A percentile compares a stretch with the other conserved stretches of the same genome.
phyloP scores from a whole-genome alignment of 2,888 invertebrate species.

The Coenonympha arcania region DNA sequence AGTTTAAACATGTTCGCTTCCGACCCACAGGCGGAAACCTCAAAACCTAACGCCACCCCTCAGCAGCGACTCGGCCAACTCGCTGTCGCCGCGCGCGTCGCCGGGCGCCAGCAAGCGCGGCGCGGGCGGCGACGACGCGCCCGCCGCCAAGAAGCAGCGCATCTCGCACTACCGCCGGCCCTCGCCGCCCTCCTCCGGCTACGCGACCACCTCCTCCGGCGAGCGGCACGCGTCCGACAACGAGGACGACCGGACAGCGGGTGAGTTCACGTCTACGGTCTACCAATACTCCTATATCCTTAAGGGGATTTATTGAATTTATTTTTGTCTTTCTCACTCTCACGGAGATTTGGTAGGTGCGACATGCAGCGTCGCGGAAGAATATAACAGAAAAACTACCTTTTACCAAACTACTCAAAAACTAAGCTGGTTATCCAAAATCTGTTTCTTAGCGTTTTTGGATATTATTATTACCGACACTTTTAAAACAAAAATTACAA shows the following conservation, averaged over 20 bases:
- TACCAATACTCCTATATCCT: too few relatives aligned
- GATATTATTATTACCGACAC: too few relatives aligned
- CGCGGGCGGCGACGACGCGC: slow-evolving; percentile 79
- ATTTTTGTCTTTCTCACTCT: too few relatives aligned
- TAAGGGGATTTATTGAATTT: too few relatives aligned
- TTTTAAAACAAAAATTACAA: too few relatives aligned
- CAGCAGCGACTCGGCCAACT: slow-evolving; percentile 89
- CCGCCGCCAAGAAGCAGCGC: slow-evolving; percentile 83
- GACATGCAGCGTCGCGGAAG: too few relatives aligned
- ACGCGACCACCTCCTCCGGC: slow-evolving; percentile 61
- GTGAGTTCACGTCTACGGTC: slow-evolving; percentile 28
- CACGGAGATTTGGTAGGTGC: too few relatives aligned
- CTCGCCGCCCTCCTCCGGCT: slow-evolving; percentile 62
- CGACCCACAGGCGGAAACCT: slow-evolving; percentile 82
- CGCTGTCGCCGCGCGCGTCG: slow-evolving; percentile 83
- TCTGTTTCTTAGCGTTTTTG: too few relatives aligned
- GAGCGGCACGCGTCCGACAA: slow-evolving; percentile 71
- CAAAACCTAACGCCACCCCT: slow-evolving; percentile 92
- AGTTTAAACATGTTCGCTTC: not conserved
- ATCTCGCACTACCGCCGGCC: slow-evolving; percentile 84
- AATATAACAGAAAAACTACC: too few relatives aligned
- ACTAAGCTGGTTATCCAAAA: too few relatives aligned
- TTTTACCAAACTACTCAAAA: too few relatives aligned
- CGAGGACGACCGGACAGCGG: slow-evolving; percentile 64
- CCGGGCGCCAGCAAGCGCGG: slow-evolving; percentile 75